Percentiles rank a stretch among this genome's conserved stretches.
Conservation (phyloP, 2,113 vertebrate genomes). For the Probosciger aterrimus region DNA sequence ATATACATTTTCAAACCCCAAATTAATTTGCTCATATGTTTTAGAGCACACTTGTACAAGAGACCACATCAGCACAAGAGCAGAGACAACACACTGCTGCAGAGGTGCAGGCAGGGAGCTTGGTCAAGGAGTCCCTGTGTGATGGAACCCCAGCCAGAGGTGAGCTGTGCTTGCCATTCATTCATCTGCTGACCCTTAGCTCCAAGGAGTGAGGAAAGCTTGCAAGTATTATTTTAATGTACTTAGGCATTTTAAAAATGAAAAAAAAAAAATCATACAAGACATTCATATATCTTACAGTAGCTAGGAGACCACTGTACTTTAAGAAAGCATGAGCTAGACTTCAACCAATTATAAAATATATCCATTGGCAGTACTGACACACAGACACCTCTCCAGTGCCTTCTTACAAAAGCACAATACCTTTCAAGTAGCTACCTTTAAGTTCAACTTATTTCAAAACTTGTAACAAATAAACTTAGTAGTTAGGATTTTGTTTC, state of each 20-base stretch:
- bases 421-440: not conserved
- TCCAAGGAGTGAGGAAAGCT: not conserved
- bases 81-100: rapidly evolving
- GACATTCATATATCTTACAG: not conserved
- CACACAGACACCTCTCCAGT: not conserved
- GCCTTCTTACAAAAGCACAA: not conserved
- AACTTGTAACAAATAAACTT: not conserved
- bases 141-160: not conserved
- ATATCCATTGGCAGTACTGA: not conserved
- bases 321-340: not conserved
- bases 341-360: not conserved
- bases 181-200: not conserved
- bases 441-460: not conserved
- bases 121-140: rapidly evolving
- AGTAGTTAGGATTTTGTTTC: not conserved
- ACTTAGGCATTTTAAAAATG: not conserved
- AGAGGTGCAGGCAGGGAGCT: rapidly evolving
- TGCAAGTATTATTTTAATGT: not conserved
- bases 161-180: not conserved
- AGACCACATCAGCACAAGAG: rapidly evolving
- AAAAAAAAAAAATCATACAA: not conserved
- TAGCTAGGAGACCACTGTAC: not conserved
- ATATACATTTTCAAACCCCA: not conserved
- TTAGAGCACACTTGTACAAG: not conserved
- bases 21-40: not conserved